Evolutionary conservation across 2,797 vertebrate genomes (phyloP).

Genomic region (Carapus acus): DNA sequence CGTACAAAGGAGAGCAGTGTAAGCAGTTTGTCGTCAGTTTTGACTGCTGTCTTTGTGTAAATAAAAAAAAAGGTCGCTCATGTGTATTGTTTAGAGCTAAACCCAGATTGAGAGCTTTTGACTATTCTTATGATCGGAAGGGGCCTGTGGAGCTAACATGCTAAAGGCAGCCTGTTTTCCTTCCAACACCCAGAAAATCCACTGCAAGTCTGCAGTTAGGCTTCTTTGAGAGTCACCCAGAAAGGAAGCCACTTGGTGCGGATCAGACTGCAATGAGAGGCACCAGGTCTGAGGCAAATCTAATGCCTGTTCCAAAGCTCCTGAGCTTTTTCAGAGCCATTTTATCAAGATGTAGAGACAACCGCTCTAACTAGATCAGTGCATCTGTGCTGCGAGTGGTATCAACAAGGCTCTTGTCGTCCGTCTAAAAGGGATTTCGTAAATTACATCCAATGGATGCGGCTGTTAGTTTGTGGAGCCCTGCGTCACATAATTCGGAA

Average conservation of each 20-base stretch:
- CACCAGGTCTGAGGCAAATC: no score
- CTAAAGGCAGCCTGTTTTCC: conserved; percentile 38
- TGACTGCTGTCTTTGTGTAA: conserved; percentile 67
- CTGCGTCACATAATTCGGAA: neutral
- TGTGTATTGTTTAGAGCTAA: conserved; percentile 69
- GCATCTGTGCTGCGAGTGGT: conserved; percentile 23
- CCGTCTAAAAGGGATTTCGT: conserved; percentile 11
- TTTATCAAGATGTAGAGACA: conserved; percentile 22
- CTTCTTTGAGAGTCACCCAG: conserved; percentile 4
- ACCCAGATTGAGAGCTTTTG: conserved; percentile 61
- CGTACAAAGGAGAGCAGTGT: conserved; percentile 63
- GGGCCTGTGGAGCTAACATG: conserved; percentile 49
- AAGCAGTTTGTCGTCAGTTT: conserved; percentile 47
- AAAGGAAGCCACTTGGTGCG: no score
- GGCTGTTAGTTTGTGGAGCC: conserved; percentile 5
- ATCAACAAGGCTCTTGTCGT: conserved; percentile 17
- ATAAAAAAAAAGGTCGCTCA: conserved; percentile 66
- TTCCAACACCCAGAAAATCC: conserved; percentile 30
- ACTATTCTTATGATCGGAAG: conserved; percentile 62
- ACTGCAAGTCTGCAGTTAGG: conserved; percentile 16
- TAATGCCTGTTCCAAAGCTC: no score
- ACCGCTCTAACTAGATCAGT: conserved; percentile 26
- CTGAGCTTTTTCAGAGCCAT: no score
- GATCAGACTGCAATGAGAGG: no score
- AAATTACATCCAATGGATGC: conserved; percentile 9